Evolutionary conservation across 1,140 invertebrate genomes (phyloP).

Genomic region (Paracyclopina nana): DNA sequence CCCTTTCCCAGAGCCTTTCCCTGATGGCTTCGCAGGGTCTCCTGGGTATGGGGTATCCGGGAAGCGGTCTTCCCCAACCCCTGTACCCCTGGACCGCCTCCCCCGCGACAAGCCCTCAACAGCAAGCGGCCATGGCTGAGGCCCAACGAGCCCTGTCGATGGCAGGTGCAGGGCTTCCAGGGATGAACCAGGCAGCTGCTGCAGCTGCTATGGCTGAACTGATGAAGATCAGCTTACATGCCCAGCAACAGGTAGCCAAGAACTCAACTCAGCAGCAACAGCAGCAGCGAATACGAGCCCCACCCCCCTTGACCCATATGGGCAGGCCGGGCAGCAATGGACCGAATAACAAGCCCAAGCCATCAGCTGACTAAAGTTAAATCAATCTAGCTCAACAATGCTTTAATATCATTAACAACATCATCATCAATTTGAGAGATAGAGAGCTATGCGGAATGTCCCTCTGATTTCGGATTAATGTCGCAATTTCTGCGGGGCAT

Average conservation of each 20-base stretch:
- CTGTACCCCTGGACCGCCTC: not conserved
- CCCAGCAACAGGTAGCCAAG: too few relatives aligned
- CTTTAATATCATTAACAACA: too few relatives aligned
- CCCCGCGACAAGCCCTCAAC: not conserved
- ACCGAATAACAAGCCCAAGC: too few relatives aligned
- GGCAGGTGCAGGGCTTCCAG: not conserved
- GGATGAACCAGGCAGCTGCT: not conserved
- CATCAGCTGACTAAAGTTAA: too few relatives aligned
- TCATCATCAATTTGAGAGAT: too few relatives aligned
- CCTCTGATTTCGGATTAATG: too few relatives aligned
- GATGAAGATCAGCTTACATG: too few relatives aligned
- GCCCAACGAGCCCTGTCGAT: not conserved
- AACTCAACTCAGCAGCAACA: not conserved
- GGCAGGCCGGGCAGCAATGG: slow-evolving; percentile 2
- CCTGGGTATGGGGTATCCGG: not conserved
- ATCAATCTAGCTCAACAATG: too few relatives aligned
- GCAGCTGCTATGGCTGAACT: too few relatives aligned
- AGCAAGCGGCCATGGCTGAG: not conserved
- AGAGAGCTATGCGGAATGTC: too few relatives aligned
- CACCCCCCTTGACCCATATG: slow-evolving; percentile 10
- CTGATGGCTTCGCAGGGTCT: not conserved
- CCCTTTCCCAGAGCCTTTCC: not conserved
- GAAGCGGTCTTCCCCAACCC: not conserved
- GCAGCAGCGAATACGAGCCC: slow-evolving; percentile 4
- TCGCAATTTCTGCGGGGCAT: too few relatives aligned